These are phyloP conservation scores for Scaptomyza graminum DNA, from an alignment of 1,140 invertebrate genomes.

Conservation along the genomic window DNA sequence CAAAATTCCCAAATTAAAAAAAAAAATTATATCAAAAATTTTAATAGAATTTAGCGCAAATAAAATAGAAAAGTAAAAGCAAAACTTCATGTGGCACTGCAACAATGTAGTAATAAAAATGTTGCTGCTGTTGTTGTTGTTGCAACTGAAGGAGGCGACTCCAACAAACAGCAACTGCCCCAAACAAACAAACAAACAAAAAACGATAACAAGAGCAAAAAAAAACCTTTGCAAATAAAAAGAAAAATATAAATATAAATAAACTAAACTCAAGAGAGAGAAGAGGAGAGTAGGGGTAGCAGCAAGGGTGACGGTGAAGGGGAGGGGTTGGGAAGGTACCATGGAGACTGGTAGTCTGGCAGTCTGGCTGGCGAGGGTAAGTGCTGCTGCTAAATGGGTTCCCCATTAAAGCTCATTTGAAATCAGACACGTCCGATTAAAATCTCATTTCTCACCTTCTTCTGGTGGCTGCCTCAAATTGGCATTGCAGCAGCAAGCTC, in stretches of 20 bases:
- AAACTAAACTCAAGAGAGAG: conserved; percentile 42
- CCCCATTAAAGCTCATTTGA: conserved; percentile 84
- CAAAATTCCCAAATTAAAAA: not conserved
- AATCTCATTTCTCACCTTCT: conserved; percentile 84
- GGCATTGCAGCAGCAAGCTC: conserved; percentile 40
- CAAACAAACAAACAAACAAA: conserved; percentile 3
- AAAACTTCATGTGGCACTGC: conserved; percentile 17
- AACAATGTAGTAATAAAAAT: conserved; percentile 35
- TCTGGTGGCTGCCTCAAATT: conserved; percentile 77
- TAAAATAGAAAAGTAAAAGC: not conserved
- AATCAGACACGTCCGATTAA: conserved; percentile 84
- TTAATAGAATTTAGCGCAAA: not conserved
- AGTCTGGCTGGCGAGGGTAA: conserved; percentile 48
- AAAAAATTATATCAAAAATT: not conserved
- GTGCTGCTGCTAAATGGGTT: conserved; percentile 78
- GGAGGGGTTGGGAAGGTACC: not conserved
- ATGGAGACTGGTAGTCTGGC: conserved; percentile 18
- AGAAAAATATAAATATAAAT: conserved; percentile 42
- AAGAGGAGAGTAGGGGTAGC: not conserved
- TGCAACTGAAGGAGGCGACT: not conserved
- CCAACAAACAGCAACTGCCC: conserved; percentile 16
- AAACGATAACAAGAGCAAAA: conserved; percentile 32
- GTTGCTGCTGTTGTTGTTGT: conserved; percentile 25
- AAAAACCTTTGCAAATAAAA: conserved; percentile 20
- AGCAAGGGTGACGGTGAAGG: not conserved